A percentile compares a stretch with the other conserved stretches of the same genome.
phyloP scores from a whole-genome alignment of 2,113 vertebrate genomes.

The Anarhynchus alexandrinus region DNA sequence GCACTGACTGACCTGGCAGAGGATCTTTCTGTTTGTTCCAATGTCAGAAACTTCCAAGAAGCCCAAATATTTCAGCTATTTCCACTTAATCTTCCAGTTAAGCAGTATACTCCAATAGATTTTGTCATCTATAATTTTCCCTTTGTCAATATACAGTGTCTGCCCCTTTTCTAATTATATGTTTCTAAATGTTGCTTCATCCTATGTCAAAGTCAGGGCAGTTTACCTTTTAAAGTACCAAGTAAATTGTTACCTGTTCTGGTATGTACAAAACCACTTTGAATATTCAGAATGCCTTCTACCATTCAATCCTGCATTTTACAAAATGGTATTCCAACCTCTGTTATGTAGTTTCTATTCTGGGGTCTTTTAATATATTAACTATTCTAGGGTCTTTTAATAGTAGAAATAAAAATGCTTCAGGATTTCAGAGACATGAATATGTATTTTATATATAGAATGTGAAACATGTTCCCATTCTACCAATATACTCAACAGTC shows the following conservation, averaged over 20 bases:
- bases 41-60: not conserved
- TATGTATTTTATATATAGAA: not conserved
- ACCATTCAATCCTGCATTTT: not conserved
- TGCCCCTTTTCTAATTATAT: not conserved
- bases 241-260: not conserved
- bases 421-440: not conserved
- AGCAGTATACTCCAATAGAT: not conserved
- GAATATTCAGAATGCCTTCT: not conserved
- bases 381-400: not conserved
- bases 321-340: not conserved
- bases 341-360: not conserved
- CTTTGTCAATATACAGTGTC: not conserved
- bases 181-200: not conserved
- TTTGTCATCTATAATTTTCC: not conserved
- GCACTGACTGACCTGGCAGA: not conserved
- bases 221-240: not conserved
- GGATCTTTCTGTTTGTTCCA: not conserved
- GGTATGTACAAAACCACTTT: not conserved
- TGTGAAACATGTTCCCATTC: not conserved
- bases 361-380: not conserved
- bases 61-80: not conserved
- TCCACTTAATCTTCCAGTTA: not conserved
- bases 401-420: not conserved
- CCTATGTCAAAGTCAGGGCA: not conserved
- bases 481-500: not conserved